These are phyloP conservation scores for Nerophis lumbriciformis DNA, from an alignment of 2,113 vertebrate genomes.

Conservation along the genomic window DNA sequence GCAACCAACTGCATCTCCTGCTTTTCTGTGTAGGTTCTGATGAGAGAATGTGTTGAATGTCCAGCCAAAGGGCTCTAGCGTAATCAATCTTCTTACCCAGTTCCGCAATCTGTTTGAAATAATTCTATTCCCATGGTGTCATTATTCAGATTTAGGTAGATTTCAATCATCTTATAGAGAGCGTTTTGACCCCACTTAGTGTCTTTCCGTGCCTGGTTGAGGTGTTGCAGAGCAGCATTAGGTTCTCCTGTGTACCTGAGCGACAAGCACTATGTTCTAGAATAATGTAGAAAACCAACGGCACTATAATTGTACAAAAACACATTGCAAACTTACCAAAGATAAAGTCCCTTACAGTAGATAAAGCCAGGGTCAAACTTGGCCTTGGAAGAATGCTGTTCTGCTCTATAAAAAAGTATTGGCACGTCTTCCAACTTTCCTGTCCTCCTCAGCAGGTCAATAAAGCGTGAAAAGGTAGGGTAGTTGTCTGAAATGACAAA, in stretches of 20 bases:
- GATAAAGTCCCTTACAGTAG: conserved; percentile 93
- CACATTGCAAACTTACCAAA: conserved; percentile 76
- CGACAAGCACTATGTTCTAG: conserved; percentile 16
- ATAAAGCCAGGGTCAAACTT: conserved; percentile 92
- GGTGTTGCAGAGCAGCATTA: conserved; percentile 88
- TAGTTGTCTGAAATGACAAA: conserved; percentile 82
- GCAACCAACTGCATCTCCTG: conserved; percentile 91
- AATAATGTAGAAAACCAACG: conserved; percentile 4
- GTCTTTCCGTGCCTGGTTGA: conserved; percentile 97
- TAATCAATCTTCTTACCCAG: conserved; percentile 70
- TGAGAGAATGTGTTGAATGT: neutral
- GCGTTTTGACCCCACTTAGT: conserved; percentile 96
- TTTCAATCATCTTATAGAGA: conserved; percentile 97
- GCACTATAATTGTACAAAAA: neutral
- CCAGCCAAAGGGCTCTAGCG: too few species aligned
- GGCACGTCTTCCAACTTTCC: conserved; percentile 91
- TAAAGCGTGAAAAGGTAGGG: conserved; percentile 85
- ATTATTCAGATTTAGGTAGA: conserved; percentile 95
- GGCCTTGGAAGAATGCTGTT: conserved; percentile 82
- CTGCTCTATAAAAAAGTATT: conserved; percentile 86
- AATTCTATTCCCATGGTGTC: conserved; percentile 93
- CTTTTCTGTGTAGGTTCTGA: conserved; percentile 88
- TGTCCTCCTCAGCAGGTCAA: conserved; percentile 90
- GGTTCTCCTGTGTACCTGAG: conserved; percentile 89
- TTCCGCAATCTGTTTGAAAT: conserved; percentile 86